Base-by-base conservation (phyloP, 1,140 invertebrate genomes). In the Cherax quadricarinatus region DNA sequence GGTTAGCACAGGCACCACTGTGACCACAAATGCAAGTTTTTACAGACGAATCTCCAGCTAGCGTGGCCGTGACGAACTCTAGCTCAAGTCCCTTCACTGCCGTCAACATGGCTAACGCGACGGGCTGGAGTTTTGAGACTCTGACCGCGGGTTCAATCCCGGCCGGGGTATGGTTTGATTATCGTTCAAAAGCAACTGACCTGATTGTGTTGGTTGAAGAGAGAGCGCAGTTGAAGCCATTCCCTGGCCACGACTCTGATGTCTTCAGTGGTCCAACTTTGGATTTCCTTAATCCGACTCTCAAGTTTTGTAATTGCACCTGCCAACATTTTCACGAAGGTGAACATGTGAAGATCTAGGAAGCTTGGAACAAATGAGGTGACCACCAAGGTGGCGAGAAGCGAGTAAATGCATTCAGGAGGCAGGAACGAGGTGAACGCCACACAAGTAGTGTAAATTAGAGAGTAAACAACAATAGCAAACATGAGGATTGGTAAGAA, bases 141-240 rank as follows among this genome's bases (percentile, higher is more conserved):
- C 53, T 57, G 6, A 6, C 53, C 6, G 6, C 6, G 53, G 6
- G 12, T 73, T n/a, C 12, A 7, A 7, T 24, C 4, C 24, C 5
- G 21, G 7, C 6, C 30, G 6, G 70, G 4, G 5, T 73, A 18
- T 73, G 70, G 18, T 66, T n/a, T 10, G 16, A 66, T 66, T 16
- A 66, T n/a, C 9, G 5, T 70, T 18, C 30, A 80, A 53, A 2
- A 5, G 49, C 70, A 16, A 49, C 57, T 41, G 16, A 73, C 83
- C 24, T 70, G 12, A 57, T 85, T 85, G 60, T 85, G 83, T 62
- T 70, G 2, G 30, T 66, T 30, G 83, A 85, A 70, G 62, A 85
- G 83, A 4, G 48, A 16, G 83, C 60, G 70, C 16, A 85, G 60
- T 16, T 14, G 57, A 4, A 85, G 60, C 83, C 83, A 85, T 3